Evolutionary conservation across 2,797 vertebrate species (phyloP), one percentile per base, ranked within the genome.

Genomic region (Gouania willdenowi): DNA sequence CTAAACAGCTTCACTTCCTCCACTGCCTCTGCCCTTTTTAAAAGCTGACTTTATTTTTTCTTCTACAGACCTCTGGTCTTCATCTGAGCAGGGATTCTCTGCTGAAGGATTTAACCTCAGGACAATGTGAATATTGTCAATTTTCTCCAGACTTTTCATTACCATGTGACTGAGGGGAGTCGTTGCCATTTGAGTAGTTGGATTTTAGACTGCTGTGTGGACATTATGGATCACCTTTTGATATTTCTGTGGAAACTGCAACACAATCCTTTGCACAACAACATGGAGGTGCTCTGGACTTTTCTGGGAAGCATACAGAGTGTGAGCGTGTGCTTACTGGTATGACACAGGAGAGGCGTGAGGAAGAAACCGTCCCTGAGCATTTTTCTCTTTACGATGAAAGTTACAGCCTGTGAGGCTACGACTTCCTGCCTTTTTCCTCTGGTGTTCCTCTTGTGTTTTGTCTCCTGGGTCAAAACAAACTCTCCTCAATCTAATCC

Each of bases 401-500:
- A 81, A 94, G 80, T 91, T 88, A 82, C 85, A 82, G 86, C 88
- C 74, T 75, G 84, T 3, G 25, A 28, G 26, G 44, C 70, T 56
- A 88, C 25, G 58, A 17, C 36, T 33, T 58, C 83, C 88, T 87
- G 87, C 80, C 85, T 94, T 83, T 91, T 89, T 64, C 88, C 91
- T 85, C 85, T 93, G 77, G 86, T 93, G 38, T 85, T 93, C 75
- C 91, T 91, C 87, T 91, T 96, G 69, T 92, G 92, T 81, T 88
- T 92, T 63, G 84, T 92, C 71, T 85, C 91, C 64, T 39, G 19
- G 38, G 35, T 42, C 28, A 24, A 39, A 51, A 19, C 41, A 41
- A 65, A 39, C 40, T 51, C 51, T 16, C 51, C 51, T 16, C 16
- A 39, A 3, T 8, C 13, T 22, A 39, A 35, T 13, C 41, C 54